Percentiles rank a stretch among this genome's conserved stretches.
phyloP scores from a whole-genome alignment of 2,113 vertebrate species.

The Saguinus imperator region DNA sequence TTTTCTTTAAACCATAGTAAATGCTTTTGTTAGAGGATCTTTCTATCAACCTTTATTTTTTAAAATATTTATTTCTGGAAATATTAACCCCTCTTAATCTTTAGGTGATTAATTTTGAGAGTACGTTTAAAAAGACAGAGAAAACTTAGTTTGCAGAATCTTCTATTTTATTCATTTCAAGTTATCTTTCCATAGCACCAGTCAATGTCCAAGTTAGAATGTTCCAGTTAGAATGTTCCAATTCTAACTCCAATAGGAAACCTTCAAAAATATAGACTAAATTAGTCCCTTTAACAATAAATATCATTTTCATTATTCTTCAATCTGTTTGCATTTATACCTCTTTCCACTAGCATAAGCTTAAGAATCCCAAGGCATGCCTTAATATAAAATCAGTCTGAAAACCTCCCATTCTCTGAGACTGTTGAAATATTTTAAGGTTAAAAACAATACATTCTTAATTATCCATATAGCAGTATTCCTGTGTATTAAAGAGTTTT shows the following conservation, averaged over 20 bases:
- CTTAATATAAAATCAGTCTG: not conserved
- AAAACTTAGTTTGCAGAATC: not conserved
- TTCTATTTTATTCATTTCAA: not conserved
- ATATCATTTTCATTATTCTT: not conserved
- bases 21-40: not conserved
- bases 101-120: not conserved
- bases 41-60: not conserved
- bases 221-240: too few species aligned
- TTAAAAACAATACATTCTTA: not conserved
- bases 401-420: not conserved
- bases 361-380: not conserved
- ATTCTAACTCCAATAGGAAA: not conserved
- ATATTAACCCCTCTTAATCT: constrained; percentile 25
- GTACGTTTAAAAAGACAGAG: not conserved
- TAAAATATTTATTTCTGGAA: not conserved
- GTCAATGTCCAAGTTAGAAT: not conserved
- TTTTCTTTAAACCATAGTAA: constrained; percentile 20
- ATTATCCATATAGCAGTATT: not conserved
- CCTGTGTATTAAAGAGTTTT: not conserved
- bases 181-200: not conserved
- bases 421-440: not conserved
- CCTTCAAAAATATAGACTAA: not conserved
- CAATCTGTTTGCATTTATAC: not conserved
- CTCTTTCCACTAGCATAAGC: not conserved
- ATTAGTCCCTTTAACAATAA: not conserved